A percentile compares a stretch with the other conserved stretches of the same genome.
These are phyloP conservation scores for Cheilosia vulpina DNA, from an alignment of 2,888 invertebrate species.

Conservation along the genomic window DNA sequence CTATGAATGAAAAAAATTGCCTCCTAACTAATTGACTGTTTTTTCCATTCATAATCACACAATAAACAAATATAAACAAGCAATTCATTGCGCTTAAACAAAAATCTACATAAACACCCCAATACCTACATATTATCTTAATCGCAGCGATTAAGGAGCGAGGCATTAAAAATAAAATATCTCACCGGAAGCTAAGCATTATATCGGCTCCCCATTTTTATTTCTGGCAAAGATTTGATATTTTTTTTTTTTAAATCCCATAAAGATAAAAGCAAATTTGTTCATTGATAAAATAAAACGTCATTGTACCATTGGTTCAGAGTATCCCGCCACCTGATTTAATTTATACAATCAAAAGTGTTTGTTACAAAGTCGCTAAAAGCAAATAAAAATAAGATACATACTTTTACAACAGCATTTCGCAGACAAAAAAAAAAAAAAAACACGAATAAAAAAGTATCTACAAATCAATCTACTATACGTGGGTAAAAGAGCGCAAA, in stretches of 20 bases:
- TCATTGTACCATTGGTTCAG: neutral
- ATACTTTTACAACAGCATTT: constrained; percentile 19
- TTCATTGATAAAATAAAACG: constrained; percentile 30
- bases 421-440: neutral
- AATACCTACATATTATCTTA: constrained; percentile 24
- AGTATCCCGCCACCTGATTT: neutral
- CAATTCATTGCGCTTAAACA: constrained; percentile 27
- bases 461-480: constrained; percentile 71
- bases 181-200: constrained; percentile 50
- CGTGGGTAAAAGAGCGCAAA: constrained; percentile 69
- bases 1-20: neutral
- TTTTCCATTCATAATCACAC: constrained; percentile 36
- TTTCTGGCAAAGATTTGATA: neutral
- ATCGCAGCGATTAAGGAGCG: constrained; percentile 30
- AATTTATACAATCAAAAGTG: neutral
- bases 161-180: constrained; percentile 43
- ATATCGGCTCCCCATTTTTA: constrained; percentile 8
- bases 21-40: constrained; percentile 38
- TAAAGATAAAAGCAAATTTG: constrained; percentile 25
- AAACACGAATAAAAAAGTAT: constrained; percentile 24
- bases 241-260: constrained; percentile 16
- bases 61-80: constrained; percentile 40
- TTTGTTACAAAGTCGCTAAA: too few species aligned
- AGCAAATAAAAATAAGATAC: neutral
- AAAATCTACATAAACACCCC: neutral